Base-by-base conservation (phyloP, 2,113 vertebrate species). In the Oreotrochilus melanogaster region DNA sequence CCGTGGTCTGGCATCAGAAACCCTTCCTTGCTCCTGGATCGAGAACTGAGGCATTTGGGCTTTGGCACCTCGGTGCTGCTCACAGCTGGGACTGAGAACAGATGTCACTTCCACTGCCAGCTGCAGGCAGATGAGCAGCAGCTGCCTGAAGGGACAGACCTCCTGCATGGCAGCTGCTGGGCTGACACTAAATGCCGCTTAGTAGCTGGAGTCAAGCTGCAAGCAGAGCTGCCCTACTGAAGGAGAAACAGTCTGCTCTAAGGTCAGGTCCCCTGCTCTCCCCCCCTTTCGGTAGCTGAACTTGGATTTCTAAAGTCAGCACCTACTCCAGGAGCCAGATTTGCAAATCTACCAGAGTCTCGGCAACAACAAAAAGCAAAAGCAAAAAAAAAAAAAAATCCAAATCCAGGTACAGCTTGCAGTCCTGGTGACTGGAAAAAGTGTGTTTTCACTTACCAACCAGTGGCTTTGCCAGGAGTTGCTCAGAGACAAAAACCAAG, bases 1-100 rank as follows among this genome's bases (percentile, higher is more conserved):
- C 95, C 88, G 88, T 96, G 95, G 94, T 96, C 96, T 97, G 95
- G 96, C 96, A 96, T 75, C 76, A 92, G 72, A 96, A 95, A 66
- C 54, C 78, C 95, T 97, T 95, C 94, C 93, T 97, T 1, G 13
- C 88, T 96, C 67, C 96, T 97, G 96, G 96, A 96, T 84, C 21
- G 31, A 96, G 96, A 97, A 97, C 96, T 97, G 88, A 97, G 86
- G 92, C 95, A 0, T 39, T 84, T 18, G 84, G 78, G 87, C 94
- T 97, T 91, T 95, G 96, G 96, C 96, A 93, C 78, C 91, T 94
- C 95, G 0, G 3, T 1, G 22, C 86, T 53, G 88, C 93, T 94
- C 96, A 75, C 95, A 97, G 96, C 91, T 96, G 93, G 89, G 95
- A 85, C 95, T 3, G 10, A 64, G 86, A 96, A 30, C 96, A 97